A percentile compares a stretch with the other conserved stretches of the same genome.
Conservation (phyloP, 2,797 vertebrate species). For the Acanthornis magna region DNA sequence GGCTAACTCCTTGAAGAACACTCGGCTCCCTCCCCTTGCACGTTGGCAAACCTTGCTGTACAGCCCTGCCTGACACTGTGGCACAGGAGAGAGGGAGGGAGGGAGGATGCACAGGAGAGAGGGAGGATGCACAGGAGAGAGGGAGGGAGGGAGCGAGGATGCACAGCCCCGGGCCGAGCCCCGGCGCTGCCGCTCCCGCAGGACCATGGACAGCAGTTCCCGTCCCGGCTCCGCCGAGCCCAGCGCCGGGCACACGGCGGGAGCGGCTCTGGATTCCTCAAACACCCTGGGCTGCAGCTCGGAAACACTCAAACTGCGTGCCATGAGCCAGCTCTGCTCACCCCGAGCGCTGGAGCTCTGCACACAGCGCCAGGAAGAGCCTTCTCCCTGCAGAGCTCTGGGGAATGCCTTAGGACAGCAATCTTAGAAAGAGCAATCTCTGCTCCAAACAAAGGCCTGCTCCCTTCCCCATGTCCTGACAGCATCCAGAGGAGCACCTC, state of each 20-base stretch:
- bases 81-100: background rate
- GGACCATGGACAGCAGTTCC: constrained; percentile 63
- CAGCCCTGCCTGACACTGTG: fast-evolving
- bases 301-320: fast-evolving
- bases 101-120: no score
- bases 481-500: background rate
- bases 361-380: background rate
- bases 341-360: fast-evolving
- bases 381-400: fast-evolving
- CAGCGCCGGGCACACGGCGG: no score
- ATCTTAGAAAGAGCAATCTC: background rate
- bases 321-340: fast-evolving
- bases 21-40: fast-evolving
- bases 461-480: fast-evolving
- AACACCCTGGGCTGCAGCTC: no score
- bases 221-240: no score
- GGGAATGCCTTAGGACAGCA: background rate
- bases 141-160: no score
- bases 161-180: fast-evolving
- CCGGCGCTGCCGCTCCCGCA: background rate
- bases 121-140: no score
- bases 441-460: background rate
- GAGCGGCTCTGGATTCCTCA: no score
- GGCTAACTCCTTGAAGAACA: fast-evolving
- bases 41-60: fast-evolving